phyloP scores from a whole-genome alignment of 2,797 vertebrate genomes.

The Pseudochaenichthys georgianus region DNA sequence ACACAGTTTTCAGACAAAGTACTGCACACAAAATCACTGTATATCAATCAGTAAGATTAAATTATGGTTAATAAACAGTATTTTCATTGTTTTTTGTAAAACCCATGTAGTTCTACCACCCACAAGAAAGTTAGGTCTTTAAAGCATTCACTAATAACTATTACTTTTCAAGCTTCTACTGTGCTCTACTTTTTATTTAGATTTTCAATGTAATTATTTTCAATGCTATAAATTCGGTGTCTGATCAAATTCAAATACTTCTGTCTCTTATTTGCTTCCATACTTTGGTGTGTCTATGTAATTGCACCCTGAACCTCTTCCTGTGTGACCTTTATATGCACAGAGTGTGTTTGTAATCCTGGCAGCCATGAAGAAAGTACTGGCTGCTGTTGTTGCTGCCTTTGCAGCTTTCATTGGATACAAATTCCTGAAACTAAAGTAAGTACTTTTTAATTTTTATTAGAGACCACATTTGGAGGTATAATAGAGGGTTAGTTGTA shows the following conservation, averaged over 20 bases:
- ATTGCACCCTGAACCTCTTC: background rate
- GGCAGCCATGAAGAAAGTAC: constrained; percentile 46
- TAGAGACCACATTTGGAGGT: background rate
- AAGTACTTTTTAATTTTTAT: constrained; percentile 20
- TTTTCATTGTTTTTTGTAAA: background rate
- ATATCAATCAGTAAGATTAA: background rate
- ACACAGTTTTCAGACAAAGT: background rate
- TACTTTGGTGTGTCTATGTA: constrained; percentile 6
- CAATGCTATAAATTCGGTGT: no score
- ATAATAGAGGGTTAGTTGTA: background rate
- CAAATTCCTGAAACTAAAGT: constrained; percentile 68
- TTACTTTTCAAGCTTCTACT: no score
- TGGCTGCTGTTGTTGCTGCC: constrained; percentile 53
- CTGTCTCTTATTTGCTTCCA: no score
- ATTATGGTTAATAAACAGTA: background rate
- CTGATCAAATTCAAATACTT: no score
- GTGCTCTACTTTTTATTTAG: no score
- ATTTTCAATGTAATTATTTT: no score
- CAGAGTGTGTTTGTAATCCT: constrained; percentile 17
- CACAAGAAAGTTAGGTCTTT: background rate
- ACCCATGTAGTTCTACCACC: background rate
- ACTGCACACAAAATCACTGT: background rate
- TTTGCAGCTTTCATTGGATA: constrained; percentile 68
- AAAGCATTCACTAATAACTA: background rate
- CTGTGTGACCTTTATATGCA: background rate